These are phyloP conservation scores for Gastracanthus pulcherrimus DNA, from an alignment of 2,888 invertebrate genomes.

Conservation along the genomic window DNA sequence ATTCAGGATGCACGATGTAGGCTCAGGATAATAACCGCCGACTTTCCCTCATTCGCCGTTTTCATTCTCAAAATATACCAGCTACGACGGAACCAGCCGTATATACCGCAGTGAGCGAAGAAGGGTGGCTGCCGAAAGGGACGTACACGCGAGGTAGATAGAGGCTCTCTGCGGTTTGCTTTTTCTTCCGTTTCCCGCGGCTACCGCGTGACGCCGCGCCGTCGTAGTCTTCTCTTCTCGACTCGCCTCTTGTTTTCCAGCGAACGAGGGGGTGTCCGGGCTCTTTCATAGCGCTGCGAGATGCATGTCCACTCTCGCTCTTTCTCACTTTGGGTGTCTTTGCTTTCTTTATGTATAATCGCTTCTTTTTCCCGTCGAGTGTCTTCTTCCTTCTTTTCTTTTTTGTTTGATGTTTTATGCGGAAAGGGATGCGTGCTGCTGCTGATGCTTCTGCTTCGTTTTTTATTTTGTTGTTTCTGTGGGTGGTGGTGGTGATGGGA, in stretches of 20 bases:
- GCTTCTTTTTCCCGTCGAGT: slow-evolving; percentile 45
- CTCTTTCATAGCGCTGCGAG: neutral
- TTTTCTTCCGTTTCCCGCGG: neutral
- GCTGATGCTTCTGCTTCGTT: neutral
- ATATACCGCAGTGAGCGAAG: no score
- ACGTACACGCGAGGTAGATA: neutral
- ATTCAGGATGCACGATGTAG: no score
- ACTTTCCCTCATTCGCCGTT: neutral
- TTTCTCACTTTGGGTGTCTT: slow-evolving; percentile 25
- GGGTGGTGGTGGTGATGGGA: neutral
- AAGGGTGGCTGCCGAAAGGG: no score
- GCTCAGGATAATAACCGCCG: no score
- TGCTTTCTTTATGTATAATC: slow-evolving; percentile 14
- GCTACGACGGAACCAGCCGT: no score
- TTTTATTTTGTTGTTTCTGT: no score
- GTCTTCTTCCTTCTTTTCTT: slow-evolving; percentile 29
- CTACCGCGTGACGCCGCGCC: no score
- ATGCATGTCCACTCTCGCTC: neutral
- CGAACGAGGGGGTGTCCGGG: neutral
- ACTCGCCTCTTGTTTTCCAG: neutral
- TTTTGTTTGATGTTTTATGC: slow-evolving; percentile 51
- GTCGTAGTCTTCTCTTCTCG: neutral
- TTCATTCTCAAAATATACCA: no score
- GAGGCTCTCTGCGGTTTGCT: neutral
- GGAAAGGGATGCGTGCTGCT: neutral